Conservation (phyloP, 2,797 vertebrate species). For the Picus viridis region DNA sequence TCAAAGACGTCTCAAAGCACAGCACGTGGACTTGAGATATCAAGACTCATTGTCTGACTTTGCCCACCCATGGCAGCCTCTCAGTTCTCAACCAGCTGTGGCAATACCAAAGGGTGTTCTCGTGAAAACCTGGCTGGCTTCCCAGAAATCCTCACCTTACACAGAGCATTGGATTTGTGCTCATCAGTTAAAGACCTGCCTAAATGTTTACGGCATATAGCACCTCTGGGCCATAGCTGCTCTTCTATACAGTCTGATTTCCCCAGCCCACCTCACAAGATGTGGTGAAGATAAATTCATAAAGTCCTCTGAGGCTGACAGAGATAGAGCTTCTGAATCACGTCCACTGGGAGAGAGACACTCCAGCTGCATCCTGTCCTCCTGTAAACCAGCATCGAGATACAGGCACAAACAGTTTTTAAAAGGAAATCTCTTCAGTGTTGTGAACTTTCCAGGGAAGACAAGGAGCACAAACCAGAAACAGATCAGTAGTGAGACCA, state of each 20-base stretch:
- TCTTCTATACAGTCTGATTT: not conserved
- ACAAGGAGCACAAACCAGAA: not conserved
- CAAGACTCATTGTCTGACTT: not conserved
- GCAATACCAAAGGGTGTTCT: fast-evolving
- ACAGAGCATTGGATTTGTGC: no score
- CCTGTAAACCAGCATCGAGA: no score
- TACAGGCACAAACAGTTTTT: not conserved
- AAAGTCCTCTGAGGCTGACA: not conserved
- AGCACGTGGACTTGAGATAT: not conserved
- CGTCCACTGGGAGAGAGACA: not conserved
- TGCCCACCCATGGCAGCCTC: not conserved
- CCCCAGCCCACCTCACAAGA: not conserved
- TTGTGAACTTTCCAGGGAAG: not conserved
- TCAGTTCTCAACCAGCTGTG: not conserved
- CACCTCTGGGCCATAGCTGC: not conserved
- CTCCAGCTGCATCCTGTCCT: not conserved
- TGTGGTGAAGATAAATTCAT: not conserved
- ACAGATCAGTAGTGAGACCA: not conserved
- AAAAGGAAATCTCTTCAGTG: not conserved
- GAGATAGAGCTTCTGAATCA: not conserved
- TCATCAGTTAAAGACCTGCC: no score
- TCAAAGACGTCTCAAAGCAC: not conserved
- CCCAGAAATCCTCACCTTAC: no score
- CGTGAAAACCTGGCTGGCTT: not conserved
- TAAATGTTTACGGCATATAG: not conserved